Evolutionary conservation across 2,797 vertebrate genomes (phyloP), one percentile per base, ranked within the genome.

Genomic region (Silurus aristotelis): DNA sequence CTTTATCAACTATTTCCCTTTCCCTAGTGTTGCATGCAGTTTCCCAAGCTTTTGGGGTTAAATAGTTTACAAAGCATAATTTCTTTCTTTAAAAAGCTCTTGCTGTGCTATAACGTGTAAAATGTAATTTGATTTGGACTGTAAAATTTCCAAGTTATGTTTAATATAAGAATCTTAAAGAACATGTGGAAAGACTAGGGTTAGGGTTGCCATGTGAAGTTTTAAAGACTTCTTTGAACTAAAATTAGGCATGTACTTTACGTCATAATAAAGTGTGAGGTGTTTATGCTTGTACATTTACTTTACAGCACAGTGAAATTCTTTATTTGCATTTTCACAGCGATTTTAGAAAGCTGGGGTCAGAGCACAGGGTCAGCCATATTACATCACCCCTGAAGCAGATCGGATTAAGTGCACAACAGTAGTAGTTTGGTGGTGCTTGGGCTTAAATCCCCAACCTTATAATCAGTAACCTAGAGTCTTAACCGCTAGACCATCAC

Each of bases 1-100:
- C 83, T 85, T 90, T 87, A 86, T 87, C 46, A 88, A 64, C 87
- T 85, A 83, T 85, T 75, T 80, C 85, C 82, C 48, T 58, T 71
- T 27, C 85, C 87, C 64, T 68, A 72, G 27, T 38, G 77, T 83
- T 87, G 79, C 72, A 64, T 58, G 70, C 76, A 83, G 70, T 84
- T 91, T 89, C 85, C 83, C 75, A 87, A 89, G 86, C 82, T 73
- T 87, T 83, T 78, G 82, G 13, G 56, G 86, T 63, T 73, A 56
- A 83, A 83, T 87, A 84, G 77, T 88, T 88, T 58, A 46, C 13
- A 58, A 27, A 8, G 17, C 79, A 71, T 60, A 25, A 64, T 64
- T 76, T n/a, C 31, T 80, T 78, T 80, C 80, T 82, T 61, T 52
- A 75, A 56, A 72, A 80, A 64, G 61, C 15, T 55, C 17, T 31